Evolutionary conservation across 2,888 invertebrate species (phyloP).

Genomic region (Cephalotes varians): DNA sequence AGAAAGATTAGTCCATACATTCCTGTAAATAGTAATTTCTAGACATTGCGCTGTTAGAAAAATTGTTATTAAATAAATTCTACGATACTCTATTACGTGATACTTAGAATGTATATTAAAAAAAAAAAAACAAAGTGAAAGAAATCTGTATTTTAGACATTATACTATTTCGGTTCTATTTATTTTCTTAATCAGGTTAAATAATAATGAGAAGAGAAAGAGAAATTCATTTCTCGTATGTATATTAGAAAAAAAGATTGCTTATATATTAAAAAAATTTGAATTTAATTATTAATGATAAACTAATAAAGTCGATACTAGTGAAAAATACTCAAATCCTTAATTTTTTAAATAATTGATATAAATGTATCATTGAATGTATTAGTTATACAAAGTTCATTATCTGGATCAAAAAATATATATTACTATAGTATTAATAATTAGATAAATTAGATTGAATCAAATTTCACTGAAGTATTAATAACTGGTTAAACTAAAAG

Average conservation of each 20-base stretch:
- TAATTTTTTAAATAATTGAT: too few relatives aligned
- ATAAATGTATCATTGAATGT: too few relatives aligned
- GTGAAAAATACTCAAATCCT: too few relatives aligned
- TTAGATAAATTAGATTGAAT: too few relatives aligned
- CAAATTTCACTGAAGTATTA: too few relatives aligned
- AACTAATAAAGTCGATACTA: too few relatives aligned
- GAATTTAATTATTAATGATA: too few relatives aligned
- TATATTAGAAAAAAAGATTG: constrained; percentile 62
- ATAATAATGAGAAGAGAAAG: constrained; percentile 59
- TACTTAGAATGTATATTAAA: constrained; percentile 72
- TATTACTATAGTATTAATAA: too few relatives aligned
- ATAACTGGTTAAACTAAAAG: too few relatives aligned
- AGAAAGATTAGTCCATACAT: constrained; percentile 67
- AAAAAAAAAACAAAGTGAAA: constrained; percentile 62
- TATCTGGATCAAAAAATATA: too few relatives aligned
- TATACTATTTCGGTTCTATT: constrained; percentile 67
- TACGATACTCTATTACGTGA: constrained; percentile 63
- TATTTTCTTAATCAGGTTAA: constrained; percentile 59
- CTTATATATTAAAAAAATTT: too few relatives aligned
- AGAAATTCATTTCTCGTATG: constrained; percentile 61
- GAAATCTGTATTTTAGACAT: constrained; percentile 72
- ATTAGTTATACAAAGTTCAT: too few relatives aligned
- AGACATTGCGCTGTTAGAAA: constrained; percentile 76
- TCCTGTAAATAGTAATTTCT: constrained; percentile 78
- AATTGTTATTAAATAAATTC: constrained; percentile 75